phyloP scores from a whole-genome alignment of 2,797 vertebrate genomes.

The Acrossocheilus fasciatus region DNA sequence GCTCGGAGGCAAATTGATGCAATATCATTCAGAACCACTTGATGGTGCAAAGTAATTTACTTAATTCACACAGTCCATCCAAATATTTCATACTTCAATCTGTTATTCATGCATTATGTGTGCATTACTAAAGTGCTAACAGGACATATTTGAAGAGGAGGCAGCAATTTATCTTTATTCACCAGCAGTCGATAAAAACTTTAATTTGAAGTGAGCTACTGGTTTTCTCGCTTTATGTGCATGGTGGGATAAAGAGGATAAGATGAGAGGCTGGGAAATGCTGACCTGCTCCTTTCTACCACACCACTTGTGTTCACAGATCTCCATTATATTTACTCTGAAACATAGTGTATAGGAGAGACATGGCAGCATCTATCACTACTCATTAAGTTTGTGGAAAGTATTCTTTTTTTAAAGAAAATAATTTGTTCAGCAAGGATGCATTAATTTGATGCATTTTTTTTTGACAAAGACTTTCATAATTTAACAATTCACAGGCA shows the following conservation, averaged over 20 bases:
- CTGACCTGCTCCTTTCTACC: constrained; percentile 19
- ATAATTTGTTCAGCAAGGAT: not conserved
- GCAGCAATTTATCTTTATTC: constrained; percentile 11
- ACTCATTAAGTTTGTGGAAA: not conserved
- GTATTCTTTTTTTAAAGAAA: not conserved
- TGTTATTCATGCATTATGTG: constrained; percentile 19
- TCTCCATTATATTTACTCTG: not conserved
- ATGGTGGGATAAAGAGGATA: constrained; percentile 19
- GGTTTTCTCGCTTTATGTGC: constrained; percentile 12
- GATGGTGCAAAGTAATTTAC: constrained; percentile 23
- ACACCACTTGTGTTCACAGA: not conserved
- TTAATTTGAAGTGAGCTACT: not conserved
- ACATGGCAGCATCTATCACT: not conserved
- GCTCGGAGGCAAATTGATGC: constrained; percentile 1
- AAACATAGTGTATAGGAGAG: not conserved
- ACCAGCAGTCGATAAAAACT: constrained; percentile 8
- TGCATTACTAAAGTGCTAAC: constrained; percentile 33
- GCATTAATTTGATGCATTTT: too few relatives aligned
- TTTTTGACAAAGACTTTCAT: too few relatives aligned
- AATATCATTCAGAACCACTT: constrained; percentile 23
- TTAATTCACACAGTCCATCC: not conserved
- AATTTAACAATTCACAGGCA: too few relatives aligned
- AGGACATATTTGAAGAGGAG: constrained; percentile 22
- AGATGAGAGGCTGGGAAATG: constrained; percentile 35
- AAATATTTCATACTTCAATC: constrained; percentile 24